Percentiles rank a stretch among this genome's conserved stretches.
Evolutionary conservation across 1,140 invertebrate species (phyloP).

Genomic region (Copidosoma floridanum): DNA sequence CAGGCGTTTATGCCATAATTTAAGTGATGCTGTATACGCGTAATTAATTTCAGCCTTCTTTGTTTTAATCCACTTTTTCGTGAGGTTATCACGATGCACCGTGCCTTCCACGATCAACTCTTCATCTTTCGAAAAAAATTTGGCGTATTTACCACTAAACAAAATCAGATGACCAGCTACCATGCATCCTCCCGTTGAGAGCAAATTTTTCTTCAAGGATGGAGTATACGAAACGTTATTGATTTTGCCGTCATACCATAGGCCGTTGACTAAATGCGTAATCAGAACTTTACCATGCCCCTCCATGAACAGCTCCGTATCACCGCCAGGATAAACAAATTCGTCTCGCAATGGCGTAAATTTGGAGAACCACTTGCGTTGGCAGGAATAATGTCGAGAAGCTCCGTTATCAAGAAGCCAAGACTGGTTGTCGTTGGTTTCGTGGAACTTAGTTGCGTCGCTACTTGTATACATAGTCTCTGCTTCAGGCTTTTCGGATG

Average conservation of each 20-base stretch:
- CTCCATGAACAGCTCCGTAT: not conserved
- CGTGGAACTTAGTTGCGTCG: no score
- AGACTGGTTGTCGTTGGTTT: no score
- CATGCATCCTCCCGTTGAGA: no score
- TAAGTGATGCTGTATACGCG: slow-evolving; percentile 13
- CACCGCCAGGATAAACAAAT: slow-evolving; percentile 26
- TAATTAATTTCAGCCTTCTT: slow-evolving; percentile 23
- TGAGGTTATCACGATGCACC: no score
- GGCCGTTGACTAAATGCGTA: not conserved
- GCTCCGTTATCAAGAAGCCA: not conserved
- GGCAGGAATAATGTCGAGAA: slow-evolving; percentile 13
- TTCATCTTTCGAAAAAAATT: no score
- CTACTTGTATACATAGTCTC: no score
- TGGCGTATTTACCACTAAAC: no score
- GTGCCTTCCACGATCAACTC: no score
- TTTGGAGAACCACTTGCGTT: not conserved
- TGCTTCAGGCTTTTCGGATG: no score
- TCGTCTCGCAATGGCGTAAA: slow-evolving; percentile 1
- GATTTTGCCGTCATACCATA: not conserved
- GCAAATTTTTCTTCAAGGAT: no score
- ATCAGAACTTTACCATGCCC: not conserved
- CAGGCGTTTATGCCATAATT: slow-evolving; percentile 37
- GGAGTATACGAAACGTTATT: not conserved
- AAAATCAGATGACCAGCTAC: no score
- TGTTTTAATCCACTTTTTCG: not conserved